Percentiles rank a stretch among this genome's conserved stretches.
Conservation (phyloP, 2,797 vertebrate species). For the Cephalopachus bancanus region DNA sequence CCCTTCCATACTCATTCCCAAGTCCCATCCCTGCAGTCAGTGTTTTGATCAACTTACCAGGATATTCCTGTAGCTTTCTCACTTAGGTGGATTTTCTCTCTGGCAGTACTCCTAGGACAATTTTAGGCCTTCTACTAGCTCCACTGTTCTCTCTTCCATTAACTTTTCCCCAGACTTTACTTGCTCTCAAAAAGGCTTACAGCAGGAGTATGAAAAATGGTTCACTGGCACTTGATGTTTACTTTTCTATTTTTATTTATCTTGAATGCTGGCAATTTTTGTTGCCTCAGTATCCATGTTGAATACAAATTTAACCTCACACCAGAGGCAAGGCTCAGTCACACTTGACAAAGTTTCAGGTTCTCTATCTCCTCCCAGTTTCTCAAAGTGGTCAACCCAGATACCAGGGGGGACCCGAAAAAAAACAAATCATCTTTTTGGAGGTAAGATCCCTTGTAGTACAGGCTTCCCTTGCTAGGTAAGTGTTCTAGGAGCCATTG, state of each 20-base stretch:
- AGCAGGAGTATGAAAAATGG: fast-evolving
- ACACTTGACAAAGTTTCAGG: neutral
- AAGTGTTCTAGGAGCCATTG: too few relatives aligned
- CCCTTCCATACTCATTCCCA: fast-evolving
- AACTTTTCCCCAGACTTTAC: too few relatives aligned
- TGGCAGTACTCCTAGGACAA: neutral
- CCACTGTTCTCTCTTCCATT: neutral
- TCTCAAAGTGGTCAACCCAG: neutral
- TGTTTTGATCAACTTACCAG: fast-evolving
- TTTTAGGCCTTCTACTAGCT: neutral
- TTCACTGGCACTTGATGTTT: neutral
- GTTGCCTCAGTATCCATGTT: neutral
- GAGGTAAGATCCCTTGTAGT: too few relatives aligned
- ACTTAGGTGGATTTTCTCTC: fast-evolving
- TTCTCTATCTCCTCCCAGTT: neutral
- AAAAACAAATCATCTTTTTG: too few relatives aligned
- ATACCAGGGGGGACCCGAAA: too few relatives aligned
- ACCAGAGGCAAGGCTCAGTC: neutral
- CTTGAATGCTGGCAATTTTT: too few relatives aligned
- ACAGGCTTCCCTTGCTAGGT: too few relatives aligned
- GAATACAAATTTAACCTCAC: neutral
- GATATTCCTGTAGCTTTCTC: fast-evolving
- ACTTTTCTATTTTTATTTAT: neutral
- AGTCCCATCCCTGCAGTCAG: fast-evolving
- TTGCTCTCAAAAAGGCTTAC: too few relatives aligned